phyloP scores from a whole-genome alignment of 2,888 invertebrate genomes.

The Chalcosyrphus nemorum region DNA sequence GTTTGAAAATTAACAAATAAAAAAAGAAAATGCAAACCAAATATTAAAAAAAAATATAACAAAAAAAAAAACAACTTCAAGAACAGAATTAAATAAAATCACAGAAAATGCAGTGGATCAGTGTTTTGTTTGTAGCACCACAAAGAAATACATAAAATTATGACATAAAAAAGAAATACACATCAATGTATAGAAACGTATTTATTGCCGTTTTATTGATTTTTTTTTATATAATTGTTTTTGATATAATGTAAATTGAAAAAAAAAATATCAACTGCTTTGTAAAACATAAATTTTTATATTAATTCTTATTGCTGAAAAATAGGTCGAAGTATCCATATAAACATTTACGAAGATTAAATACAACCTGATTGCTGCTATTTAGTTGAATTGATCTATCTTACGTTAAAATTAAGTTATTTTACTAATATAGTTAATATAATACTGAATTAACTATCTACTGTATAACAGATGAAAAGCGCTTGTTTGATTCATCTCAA shows the following conservation, averaged over 20 bases:
- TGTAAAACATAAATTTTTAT: too few species aligned
- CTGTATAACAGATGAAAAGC: too few species aligned
- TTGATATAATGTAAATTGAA: background rate
- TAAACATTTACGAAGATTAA: too few species aligned
- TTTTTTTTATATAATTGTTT: constrained; percentile 1
- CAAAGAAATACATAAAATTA: constrained; percentile 66
- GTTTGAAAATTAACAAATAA: constrained; percentile 21
- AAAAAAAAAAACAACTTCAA: constrained; percentile 19
- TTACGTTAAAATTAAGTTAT: too few species aligned
- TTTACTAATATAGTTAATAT: too few species aligned
- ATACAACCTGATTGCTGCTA: too few species aligned
- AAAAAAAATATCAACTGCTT: background rate
- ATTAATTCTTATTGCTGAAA: background rate
- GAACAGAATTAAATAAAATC: constrained; percentile 40
- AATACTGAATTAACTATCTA: too few species aligned
- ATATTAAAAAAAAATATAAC: constrained; percentile 34
- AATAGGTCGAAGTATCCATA: too few species aligned
- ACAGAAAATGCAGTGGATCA: constrained; percentile 77
- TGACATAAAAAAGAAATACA: constrained; percentile 35
- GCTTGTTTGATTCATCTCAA: too few species aligned
- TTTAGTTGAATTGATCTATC: too few species aligned
- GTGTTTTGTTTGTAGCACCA: constrained; percentile 77
- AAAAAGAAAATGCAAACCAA: constrained; percentile 18
- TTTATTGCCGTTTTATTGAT: constrained; percentile 64
- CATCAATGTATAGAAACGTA: constrained; percentile 33